phyloP scores from a whole-genome alignment of 2,888 invertebrate species.

The Agrotis ipsilon region DNA sequence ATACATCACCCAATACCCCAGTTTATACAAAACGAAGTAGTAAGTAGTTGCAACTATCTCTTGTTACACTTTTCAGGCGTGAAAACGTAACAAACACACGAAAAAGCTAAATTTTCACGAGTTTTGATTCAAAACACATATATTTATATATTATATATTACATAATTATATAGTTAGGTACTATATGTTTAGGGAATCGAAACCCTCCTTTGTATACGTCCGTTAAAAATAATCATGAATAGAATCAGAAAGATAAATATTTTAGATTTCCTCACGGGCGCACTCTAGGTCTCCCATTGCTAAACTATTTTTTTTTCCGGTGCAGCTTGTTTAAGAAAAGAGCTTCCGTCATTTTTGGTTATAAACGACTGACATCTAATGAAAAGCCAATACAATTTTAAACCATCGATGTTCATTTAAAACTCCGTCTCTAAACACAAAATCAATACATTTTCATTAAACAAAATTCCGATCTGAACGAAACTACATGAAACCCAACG shows the following conservation, averaged over 20 bases:
- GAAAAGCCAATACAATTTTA: neutral
- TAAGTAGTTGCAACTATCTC: no score
- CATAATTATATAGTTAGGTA: neutral
- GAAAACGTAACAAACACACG: no score
- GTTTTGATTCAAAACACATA: no score
- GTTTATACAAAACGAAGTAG: no score
- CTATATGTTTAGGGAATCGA: no score
- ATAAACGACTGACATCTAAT: neutral
- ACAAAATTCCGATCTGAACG: slow-evolving; percentile 14
- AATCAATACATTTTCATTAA: slow-evolving; percentile 26
- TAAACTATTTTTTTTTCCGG: neutral
- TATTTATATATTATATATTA: no score
- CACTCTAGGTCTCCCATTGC: neutral
- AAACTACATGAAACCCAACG: slow-evolving; percentile 17
- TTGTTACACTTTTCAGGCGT: no score
- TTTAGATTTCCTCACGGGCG: slow-evolving; percentile 9
- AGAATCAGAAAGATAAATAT: neutral
- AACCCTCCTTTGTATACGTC: no score
- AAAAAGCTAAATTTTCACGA: no score
- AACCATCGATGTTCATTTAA: neutral
- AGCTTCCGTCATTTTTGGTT: neutral
- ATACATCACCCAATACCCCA: no score
- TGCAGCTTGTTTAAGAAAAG: neutral
- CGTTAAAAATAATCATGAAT: neutral
- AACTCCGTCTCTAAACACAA: neutral